Evolutionary conservation across 2,797 vertebrate species (phyloP).

Genomic region (Rhinoraja longicauda): DNA sequence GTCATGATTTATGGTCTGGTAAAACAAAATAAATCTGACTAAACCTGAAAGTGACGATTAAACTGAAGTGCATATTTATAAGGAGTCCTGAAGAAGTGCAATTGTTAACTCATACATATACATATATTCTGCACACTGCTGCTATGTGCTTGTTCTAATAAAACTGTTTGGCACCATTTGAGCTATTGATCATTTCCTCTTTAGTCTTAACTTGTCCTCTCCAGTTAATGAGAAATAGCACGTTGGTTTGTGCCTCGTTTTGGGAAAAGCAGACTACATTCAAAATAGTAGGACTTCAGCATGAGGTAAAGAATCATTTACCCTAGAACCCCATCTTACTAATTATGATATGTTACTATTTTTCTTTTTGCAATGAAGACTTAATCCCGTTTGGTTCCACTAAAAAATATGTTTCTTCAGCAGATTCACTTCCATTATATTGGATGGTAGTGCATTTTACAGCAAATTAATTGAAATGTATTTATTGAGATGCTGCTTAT

Average conservation of each 20-base stretch:
- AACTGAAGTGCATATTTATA: conserved; percentile 65
- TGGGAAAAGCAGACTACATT: background rate
- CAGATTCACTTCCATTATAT: background rate
- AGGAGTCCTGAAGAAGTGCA: conserved; percentile 77
- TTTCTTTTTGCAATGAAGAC: background rate
- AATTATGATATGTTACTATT: background rate
- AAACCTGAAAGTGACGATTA: conserved; percentile 55
- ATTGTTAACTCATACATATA: conserved; percentile 67
- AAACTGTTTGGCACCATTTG: conserved; percentile 52
- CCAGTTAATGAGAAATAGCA: background rate
- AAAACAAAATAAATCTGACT: conserved; percentile 59
- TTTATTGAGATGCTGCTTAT: background rate
- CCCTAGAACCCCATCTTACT: background rate
- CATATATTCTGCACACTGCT: conserved; percentile 78
- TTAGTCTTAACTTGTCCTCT: background rate
- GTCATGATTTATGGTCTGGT: conserved; percentile 51
- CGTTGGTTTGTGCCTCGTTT: background rate
- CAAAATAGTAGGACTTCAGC: background rate
- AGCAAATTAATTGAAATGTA: background rate
- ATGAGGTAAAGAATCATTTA: background rate
- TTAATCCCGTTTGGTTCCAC: background rate
- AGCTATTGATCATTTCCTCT: background rate
- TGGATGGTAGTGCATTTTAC: background rate
- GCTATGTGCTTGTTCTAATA: conserved; percentile 92
- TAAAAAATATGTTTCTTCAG: background rate